phyloP scores from a whole-genome alignment of 2,113 vertebrate species.

The Natator depressus region DNA sequence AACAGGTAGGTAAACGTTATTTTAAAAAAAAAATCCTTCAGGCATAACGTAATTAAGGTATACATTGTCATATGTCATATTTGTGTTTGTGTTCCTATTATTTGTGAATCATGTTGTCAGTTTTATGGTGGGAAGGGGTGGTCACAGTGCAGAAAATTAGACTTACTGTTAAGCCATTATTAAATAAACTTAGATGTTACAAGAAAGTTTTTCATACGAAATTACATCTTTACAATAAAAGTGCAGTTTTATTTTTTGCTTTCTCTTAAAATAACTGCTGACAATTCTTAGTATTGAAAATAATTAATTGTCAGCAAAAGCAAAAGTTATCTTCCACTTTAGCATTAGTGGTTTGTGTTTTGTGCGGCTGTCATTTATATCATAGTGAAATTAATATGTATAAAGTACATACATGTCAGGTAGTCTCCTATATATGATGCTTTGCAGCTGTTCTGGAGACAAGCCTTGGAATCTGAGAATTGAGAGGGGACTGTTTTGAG shows the following conservation, averaged over 20 bases:
- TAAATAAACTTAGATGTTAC: neutral
- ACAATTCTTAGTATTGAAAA: neutral
- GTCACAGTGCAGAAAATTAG: neutral
- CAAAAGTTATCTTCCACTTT: neutral
- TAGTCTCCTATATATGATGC: neutral
- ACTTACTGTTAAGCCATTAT: neutral
- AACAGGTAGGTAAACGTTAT: constrained; percentile 87
- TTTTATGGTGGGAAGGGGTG: neutral
- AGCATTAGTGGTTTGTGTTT: neutral
- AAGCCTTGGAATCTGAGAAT: neutral
- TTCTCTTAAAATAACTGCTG: neutral
- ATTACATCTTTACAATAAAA: neutral
- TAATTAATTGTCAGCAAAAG: neutral
- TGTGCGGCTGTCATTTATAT: neutral
- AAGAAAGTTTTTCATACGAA: neutral
- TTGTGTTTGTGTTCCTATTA: neutral
- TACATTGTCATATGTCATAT: neutral
- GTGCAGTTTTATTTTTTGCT: neutral
- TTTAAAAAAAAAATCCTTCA: neutral
- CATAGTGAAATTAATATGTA: neutral
- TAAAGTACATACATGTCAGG: neutral
- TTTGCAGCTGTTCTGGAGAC: neutral
- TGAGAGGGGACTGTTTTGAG: neutral
- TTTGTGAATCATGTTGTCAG: neutral
- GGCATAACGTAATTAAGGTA: neutral